Evolutionary conservation across 2,113 vertebrate species (phyloP).

Genomic region (Chloebia gouldiae): DNA sequence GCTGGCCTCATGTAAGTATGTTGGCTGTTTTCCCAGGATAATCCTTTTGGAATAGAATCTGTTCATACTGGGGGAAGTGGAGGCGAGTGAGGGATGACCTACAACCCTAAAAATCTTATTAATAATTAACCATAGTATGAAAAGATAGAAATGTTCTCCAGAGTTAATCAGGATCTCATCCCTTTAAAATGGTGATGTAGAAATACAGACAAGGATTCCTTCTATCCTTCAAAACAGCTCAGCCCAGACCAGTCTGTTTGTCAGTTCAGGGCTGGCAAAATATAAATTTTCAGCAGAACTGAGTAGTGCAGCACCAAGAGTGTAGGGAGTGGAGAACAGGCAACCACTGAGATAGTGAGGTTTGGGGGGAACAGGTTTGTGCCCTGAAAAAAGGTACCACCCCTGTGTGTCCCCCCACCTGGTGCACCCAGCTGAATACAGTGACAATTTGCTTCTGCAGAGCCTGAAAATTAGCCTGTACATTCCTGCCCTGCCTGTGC

Average conservation of each 20-base stretch:
- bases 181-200: background rate
- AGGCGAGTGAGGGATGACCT: background rate
- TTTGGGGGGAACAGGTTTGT: background rate
- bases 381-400: background rate
- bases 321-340: background rate
- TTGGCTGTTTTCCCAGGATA: slow-evolving; percentile 55
- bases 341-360: rapidly evolving
- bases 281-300: background rate
- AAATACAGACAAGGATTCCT: background rate
- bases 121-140: background rate
- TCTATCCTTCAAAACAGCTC: background rate
- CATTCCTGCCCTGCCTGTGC: background rate
- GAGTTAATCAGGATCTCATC: background rate
- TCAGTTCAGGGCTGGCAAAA: background rate
- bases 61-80: background rate
- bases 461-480: background rate
- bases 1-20: slow-evolving; percentile 6
- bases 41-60: slow-evolving; percentile 28
- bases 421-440: background rate
- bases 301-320: background rate
- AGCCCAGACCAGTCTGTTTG: background rate
- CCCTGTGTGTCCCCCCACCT: too few relatives aligned
- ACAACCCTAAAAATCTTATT: background rate
- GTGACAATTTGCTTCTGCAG: background rate
- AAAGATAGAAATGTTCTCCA: background rate